Percentiles rank a stretch among this genome's conserved stretches.
Conservation (phyloP, 1,140 invertebrate species). For the Odontomachus brunneus region DNA sequence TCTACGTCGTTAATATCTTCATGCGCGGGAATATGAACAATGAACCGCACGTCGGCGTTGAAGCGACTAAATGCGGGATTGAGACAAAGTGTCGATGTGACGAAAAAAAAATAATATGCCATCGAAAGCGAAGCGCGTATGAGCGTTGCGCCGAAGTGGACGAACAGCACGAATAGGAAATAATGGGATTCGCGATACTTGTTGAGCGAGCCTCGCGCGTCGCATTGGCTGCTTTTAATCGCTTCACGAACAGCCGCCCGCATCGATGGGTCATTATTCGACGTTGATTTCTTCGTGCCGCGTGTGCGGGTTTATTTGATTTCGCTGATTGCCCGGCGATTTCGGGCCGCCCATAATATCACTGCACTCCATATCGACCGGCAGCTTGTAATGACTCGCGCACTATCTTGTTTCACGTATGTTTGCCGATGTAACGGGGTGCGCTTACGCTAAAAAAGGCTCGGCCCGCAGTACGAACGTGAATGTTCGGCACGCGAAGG, state of each 20-base stretch:
- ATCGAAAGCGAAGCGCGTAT: not conserved
- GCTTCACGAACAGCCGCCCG: constrained; percentile 38
- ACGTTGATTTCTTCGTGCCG: constrained; percentile 55
- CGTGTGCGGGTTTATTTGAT: constrained; percentile 57
- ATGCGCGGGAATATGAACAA: too few species aligned
- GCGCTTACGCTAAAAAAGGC: constrained; percentile 22
- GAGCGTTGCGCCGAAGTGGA: constrained; percentile 1
- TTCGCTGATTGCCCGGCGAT: constrained; percentile 53
- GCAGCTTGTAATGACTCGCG: constrained; percentile 49
- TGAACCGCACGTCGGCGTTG: too few species aligned
- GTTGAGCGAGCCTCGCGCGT: constrained; percentile 35
- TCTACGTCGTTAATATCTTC: not conserved
- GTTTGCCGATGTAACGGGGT: constrained; percentile 7
- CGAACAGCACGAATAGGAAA: constrained; percentile 17
- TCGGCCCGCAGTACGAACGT: not conserved
- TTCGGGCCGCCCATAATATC: constrained; percentile 30
- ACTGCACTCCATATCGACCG: constrained; percentile 32
- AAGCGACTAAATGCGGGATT: too few species aligned
- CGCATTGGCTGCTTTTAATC: constrained; percentile 40
- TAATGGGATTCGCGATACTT: constrained; percentile 53
- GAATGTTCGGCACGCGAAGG: not conserved
- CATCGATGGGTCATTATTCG: constrained; percentile 58
- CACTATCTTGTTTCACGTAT: constrained; percentile 37
- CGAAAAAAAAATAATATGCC: not conserved
- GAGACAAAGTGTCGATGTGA: not conserved